Conservation (phyloP, 1,140 invertebrate genomes). For the Trinorchestia longiramus region DNA sequence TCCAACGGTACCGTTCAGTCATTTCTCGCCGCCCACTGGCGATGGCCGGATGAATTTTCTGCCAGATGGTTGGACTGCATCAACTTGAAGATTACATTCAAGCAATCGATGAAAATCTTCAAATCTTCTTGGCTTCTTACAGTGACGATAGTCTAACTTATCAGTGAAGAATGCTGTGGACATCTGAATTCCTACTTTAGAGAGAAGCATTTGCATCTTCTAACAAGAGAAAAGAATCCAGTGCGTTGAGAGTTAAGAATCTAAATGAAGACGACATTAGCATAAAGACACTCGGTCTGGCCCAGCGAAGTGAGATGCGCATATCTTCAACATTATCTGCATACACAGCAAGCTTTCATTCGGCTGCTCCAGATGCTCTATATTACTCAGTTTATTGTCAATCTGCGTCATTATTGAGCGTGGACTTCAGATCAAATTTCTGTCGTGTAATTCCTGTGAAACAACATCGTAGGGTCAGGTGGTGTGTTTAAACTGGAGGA, state of each 20-base stretch:
- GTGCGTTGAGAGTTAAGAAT: conserved; percentile 42
- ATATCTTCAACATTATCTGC: conserved; percentile 10
- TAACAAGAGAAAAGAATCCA: conserved; percentile 51
- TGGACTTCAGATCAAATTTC: background rate
- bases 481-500: too few species aligned
- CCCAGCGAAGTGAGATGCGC: conserved; percentile 22
- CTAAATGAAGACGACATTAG: conserved; percentile 49
- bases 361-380: background rate
- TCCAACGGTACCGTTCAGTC: background rate
- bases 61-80: conserved; percentile 23
- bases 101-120: background rate
- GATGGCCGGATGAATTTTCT: background rate
- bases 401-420: background rate
- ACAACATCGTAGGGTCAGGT: background rate
- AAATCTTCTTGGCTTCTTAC: background rate
- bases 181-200: conserved; percentile 25
- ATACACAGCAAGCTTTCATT: background rate
- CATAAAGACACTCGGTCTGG: conserved; percentile 28
- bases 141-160: conserved; percentile 12
- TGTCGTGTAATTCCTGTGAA: background rate
- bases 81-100: background rate
- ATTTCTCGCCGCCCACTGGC: conserved; percentile 10
- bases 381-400: conserved; percentile 7
- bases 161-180: conserved; percentile 13
- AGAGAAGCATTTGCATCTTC: background rate